Evolutionary conservation across 2,113 vertebrate species (phyloP).

Genomic region (Antechinus stuartii): DNA sequence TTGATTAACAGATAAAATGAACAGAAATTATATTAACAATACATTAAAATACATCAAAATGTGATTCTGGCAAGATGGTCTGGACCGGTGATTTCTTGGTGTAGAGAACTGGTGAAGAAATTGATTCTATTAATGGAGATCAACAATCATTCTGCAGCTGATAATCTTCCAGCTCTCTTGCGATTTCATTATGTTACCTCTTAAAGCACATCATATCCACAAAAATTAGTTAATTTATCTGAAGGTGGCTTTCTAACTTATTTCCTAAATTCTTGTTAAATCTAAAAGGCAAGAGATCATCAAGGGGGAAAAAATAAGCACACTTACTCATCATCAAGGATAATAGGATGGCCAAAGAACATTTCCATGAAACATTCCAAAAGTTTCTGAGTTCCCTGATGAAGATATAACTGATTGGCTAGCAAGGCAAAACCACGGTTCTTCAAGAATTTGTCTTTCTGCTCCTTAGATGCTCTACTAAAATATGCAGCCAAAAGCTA

Average conservation of each 20-base stretch:
- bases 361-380: slow-evolving; percentile 95
- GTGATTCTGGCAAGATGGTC: neutral
- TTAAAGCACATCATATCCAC: slow-evolving; percentile 14
- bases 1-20: slow-evolving; percentile 35
- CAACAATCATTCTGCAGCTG: neutral
- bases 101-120: neutral
- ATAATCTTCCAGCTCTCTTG: neutral
- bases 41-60: neutral
- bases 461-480: slow-evolving; percentile 94
- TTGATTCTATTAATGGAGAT: neutral
- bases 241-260: slow-evolving; percentile 36
- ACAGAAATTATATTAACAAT: slow-evolving; percentile 8
- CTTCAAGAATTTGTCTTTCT: slow-evolving; percentile 98
- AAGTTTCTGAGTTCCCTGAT: slow-evolving; percentile 93
- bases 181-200: neutral
- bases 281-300: slow-evolving; percentile 24
- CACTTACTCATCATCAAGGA: slow-evolving; percentile 96
- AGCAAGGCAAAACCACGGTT: slow-evolving; percentile 97
- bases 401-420: slow-evolving; percentile 97
- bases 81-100: neutral
- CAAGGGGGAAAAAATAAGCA: neutral
- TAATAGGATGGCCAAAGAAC: slow-evolving; percentile 91
- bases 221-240: slow-evolving; percentile 44
- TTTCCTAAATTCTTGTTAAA: slow-evolving; percentile 43
- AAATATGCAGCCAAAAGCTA: slow-evolving; percentile 97